Percentiles rank a stretch among this genome's conserved stretches.
phyloP scores from a whole-genome alignment of 2,888 invertebrate genomes.

The Aphodius sticticus region DNA sequence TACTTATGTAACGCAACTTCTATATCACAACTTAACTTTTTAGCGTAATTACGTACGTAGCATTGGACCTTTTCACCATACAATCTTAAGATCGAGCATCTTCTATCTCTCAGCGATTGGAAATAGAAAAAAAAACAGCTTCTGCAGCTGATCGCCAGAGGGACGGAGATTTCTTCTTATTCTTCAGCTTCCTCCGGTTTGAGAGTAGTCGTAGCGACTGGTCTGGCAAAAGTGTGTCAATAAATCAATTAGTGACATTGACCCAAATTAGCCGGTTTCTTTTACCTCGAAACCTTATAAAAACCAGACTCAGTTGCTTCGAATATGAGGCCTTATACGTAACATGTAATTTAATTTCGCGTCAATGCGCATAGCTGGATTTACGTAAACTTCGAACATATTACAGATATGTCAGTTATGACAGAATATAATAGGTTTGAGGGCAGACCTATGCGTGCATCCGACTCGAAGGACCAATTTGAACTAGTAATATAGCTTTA shows the following conservation, averaged over 20 bases:
- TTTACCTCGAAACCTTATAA: constrained; percentile 4
- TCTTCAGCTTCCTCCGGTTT: not conserved
- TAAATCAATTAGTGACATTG: constrained; percentile 4
- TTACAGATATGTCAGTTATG: not conserved
- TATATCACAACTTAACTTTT: not conserved
- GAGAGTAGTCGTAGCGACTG: not conserved
- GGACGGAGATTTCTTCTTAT: not conserved
- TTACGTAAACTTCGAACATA: not conserved
- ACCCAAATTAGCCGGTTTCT: not conserved
- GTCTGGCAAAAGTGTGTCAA: not conserved
- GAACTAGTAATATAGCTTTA: too few species aligned
- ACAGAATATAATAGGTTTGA: not conserved
- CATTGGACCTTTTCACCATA: too few species aligned
- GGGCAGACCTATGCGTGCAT: not conserved
- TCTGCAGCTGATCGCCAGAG: not conserved
- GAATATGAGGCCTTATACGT: not conserved
- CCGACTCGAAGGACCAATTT: too few species aligned
- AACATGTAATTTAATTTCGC: not conserved
- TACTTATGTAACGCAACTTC: not conserved
- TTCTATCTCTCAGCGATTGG: not conserved
- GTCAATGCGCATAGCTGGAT: not conserved
- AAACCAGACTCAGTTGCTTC: not conserved
- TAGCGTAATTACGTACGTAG: not conserved
- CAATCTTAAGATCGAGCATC: not conserved
- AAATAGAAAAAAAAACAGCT: not conserved